A percentile compares a stretch with the other conserved stretches of the same genome.
phyloP scores from a whole-genome alignment of 23 tunicate species.

The Ciona savignyi region DNA sequence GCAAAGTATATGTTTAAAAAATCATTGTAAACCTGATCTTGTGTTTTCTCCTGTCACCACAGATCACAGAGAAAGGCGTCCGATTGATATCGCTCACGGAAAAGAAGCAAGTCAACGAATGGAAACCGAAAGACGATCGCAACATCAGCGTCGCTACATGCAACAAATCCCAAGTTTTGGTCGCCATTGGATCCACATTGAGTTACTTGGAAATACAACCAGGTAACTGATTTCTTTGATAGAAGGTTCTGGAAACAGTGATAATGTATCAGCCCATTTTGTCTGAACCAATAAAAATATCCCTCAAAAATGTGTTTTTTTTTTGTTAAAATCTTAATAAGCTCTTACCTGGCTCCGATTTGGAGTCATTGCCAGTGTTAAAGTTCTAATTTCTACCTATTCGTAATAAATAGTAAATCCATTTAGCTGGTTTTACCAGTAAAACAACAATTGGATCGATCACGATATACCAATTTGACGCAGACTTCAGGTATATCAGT shows the following conservation, averaged over 20 bases:
- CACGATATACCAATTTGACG: too few species aligned
- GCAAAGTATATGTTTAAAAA: too few species aligned
- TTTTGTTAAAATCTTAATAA: conserved; percentile 1
- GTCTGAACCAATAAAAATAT: too few species aligned
- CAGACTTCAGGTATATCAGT: too few species aligned
- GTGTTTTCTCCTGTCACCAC: neutral
- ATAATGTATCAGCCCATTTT: too few species aligned
- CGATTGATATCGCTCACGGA: conserved; percentile 42
- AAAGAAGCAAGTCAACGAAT: conserved; percentile 26
- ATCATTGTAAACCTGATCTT: neutral
- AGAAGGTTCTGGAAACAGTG: too few species aligned
- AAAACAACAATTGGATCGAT: too few species aligned
- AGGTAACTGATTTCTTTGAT: conserved; percentile 17
- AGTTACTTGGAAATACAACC: conserved; percentile 62
- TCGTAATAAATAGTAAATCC: too few species aligned
- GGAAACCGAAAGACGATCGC: conserved; percentile 66
- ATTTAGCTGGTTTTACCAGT: too few species aligned
- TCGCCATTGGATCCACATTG: conserved; percentile 62
- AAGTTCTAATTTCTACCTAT: too few species aligned
- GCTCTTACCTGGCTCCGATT: too few species aligned
- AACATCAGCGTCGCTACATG: conserved; percentile 77
- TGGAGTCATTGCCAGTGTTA: too few species aligned
- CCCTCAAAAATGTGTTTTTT: neutral
- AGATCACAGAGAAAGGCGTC: conserved; percentile 80
- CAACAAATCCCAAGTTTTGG: conserved; percentile 68